Conservation (phyloP, 2,888 invertebrate species). For the Apoda limacodes region DNA sequence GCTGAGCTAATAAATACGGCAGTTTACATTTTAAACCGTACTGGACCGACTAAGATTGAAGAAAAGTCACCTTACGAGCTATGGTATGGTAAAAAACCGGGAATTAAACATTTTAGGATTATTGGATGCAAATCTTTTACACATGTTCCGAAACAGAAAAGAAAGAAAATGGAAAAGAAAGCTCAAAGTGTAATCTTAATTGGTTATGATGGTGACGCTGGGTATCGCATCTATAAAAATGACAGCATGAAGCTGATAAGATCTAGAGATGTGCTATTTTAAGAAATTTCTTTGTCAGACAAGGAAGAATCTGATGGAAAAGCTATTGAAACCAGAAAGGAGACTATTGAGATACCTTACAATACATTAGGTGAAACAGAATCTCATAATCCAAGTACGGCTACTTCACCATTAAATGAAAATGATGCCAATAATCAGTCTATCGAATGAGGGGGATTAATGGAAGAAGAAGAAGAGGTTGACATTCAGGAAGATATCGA, state of each 20-base stretch:
- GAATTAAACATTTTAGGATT: constrained; percentile 8
- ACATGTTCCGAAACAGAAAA: constrained; percentile 5
- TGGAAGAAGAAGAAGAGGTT: neutral
- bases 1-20: too few species aligned
- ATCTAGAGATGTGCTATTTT: constrained; percentile 4
- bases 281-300: constrained; percentile 1
- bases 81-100: too few species aligned
- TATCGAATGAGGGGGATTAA: too few species aligned
- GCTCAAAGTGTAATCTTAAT: constrained; percentile 4
- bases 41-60: too few species aligned
- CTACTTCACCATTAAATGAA: too few species aligned
- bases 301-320: neutral
- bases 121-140: constrained; percentile 4
- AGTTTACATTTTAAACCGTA: too few species aligned
- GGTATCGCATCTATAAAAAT: constrained; percentile 1
- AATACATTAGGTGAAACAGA: neutral
- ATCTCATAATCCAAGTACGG: too few species aligned
- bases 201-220: constrained; percentile 6
- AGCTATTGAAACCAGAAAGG: neutral
- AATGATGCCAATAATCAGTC: too few species aligned
- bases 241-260: neutral
- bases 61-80: too few species aligned
- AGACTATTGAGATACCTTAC: neutral
- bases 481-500: constrained; percentile 1
- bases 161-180: too few species aligned